Evolutionary conservation across 2,797 vertebrate species (phyloP), one percentile per base, ranked within the genome.

Genomic region (Meda fulgida): DNA sequence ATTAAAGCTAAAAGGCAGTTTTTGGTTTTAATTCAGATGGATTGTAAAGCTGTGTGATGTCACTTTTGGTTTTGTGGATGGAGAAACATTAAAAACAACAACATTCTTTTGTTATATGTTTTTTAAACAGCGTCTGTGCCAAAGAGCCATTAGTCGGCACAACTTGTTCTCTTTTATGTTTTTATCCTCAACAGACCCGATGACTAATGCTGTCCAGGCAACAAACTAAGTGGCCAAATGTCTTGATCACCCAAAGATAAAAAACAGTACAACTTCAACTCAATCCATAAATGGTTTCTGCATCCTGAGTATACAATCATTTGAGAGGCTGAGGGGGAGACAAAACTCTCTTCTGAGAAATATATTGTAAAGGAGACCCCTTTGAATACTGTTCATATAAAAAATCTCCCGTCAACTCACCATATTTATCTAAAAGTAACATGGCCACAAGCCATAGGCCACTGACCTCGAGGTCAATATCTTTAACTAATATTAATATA

Each of bases 161-260:
- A 29, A 81, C 4, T 71, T 81, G 67, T 58, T 31, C 18, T 70
- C 23, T 55, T 70, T 70, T 18, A 29, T 71, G 66, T 55, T 81
- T 70, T 38, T 55, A 55, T 38, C n/a, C 34, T 55, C 19, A 71
- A 43, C 48, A 70, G 66, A 5, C 79, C 4, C 46, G 69, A 11
- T 80, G 48, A 69, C 23, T 67, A 69, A 34, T 69, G 78, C 21
- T 8, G 19, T 76, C 11, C 34, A 23, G 31, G 6, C 31, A 36
- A 55, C 31, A 36, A 36, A 36, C 48, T 55, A 36, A 76, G 38
- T 48, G 69, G 36, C 7, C 66, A 69, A 69, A 69, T 40, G 26
- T 48, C 40, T 31, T 3, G 10, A 76, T 76, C 21, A 4, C 58
- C 51, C 34, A 55, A 58, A 58, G 31, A 58, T 38, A 36, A 76